A percentile compares a stretch with the other conserved stretches of the same genome.
These are phyloP conservation scores for Drosophila bipectinata DNA, from an alignment of 1,140 invertebrate species.

Conservation along the genomic window DNA sequence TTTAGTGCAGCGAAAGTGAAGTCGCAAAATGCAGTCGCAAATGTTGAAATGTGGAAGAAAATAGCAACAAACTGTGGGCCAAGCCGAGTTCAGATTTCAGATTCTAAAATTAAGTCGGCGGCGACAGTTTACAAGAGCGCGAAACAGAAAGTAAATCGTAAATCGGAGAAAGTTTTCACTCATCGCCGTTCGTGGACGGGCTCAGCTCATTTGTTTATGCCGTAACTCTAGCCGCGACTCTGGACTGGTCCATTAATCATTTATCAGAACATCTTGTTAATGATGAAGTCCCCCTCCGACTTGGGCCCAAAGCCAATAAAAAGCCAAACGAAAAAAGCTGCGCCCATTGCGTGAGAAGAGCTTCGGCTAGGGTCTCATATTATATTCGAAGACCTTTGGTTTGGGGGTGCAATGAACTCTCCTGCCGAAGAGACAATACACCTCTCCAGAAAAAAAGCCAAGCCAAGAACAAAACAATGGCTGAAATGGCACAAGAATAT, in stretches of 20 bases:
- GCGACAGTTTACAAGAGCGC: conserved; percentile 51
- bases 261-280: conserved; percentile 68
- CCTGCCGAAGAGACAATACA: conserved; percentile 19
- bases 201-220: conserved; percentile 63
- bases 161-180: conserved; percentile 68
- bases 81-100: conserved; percentile 32
- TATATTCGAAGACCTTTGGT: neutral
- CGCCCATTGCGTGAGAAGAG: conserved; percentile 52
- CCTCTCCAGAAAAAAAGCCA: conserved; percentile 14
- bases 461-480: conserved; percentile 36
- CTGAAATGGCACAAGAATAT: conserved; percentile 50
- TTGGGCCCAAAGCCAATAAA: conserved; percentile 7
- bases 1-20: conserved; percentile 72
- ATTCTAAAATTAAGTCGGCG: conserved; percentile 53
- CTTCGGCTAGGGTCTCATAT: neutral
- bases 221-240: conserved; percentile 52
- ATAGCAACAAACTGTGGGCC: conserved; percentile 12
- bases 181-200: conserved; percentile 14
- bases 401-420: conserved; percentile 53
- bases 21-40: conserved; percentile 48
- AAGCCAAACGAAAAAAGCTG: conserved; percentile 5
- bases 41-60: conserved; percentile 28
- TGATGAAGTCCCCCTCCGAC: conserved; percentile 35
- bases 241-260: conserved; percentile 66
- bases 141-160: conserved; percentile 81